Evolutionary conservation across 2,113 vertebrate species (phyloP).

Genomic region (Saguinus midas): DNA sequence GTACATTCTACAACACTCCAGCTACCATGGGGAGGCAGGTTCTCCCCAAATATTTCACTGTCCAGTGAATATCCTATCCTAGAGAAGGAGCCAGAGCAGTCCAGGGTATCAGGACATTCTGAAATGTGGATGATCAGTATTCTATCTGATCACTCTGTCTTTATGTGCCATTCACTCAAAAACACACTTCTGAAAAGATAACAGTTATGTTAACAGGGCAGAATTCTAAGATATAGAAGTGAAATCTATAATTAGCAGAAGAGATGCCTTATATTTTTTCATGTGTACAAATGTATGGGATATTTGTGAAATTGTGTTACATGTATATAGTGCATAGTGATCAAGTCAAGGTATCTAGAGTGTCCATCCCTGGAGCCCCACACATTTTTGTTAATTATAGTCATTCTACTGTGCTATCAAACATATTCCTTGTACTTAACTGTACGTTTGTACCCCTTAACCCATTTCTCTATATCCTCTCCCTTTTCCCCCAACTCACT

Average conservation of each 20-base stretch:
- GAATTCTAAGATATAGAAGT: neutral
- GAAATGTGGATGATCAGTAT: neutral
- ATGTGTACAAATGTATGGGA: too few species aligned
- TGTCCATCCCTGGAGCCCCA: too few species aligned
- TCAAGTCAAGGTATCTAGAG: too few species aligned
- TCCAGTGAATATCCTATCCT: neutral
- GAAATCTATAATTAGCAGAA: neutral
- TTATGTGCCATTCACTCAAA: neutral
- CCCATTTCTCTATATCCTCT: neutral
- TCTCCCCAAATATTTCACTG: neutral
- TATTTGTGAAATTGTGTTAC: too few species aligned
- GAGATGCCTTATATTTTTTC: neutral
- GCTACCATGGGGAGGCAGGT: neutral
- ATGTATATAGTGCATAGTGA: too few species aligned
- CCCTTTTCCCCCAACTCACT: too few species aligned
- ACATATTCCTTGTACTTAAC: neutral
- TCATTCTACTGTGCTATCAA: neutral
- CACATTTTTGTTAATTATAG: too few species aligned
- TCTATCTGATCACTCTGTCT: neutral
- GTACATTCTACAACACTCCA: neutral
- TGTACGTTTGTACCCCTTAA: neutral
- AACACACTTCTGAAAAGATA: neutral
- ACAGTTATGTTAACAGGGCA: neutral
- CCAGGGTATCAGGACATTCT: neutral
- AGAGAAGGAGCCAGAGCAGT: neutral